A percentile compares a stretch with the other conserved stretches of the same genome.
These are phyloP conservation scores for Pelagia noctiluca DNA, from an alignment of 30 jellyfish, hydroid and myxozoan genomes.

Conservation along the genomic window DNA sequence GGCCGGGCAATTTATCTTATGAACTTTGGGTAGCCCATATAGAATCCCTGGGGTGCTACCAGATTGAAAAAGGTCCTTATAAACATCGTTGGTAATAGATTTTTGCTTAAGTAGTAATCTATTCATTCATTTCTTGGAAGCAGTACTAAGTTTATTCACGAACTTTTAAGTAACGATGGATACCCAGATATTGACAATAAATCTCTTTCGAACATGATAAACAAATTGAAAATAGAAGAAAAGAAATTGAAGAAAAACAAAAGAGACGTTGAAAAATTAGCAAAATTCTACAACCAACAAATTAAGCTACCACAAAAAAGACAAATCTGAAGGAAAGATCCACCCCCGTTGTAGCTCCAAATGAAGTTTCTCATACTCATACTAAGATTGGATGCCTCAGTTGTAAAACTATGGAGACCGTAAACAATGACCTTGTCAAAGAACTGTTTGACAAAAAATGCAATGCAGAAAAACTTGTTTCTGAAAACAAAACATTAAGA, in stretches of 20 bases:
- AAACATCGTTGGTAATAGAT: too few relatives aligned
- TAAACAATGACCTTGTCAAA: background rate
- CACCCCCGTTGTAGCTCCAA: slow-evolving; percentile 13
- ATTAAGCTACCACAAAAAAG: background rate
- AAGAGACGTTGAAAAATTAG: background rate
- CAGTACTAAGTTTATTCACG: background rate
- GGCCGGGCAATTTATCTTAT: too few relatives aligned
- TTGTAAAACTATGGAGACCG: background rate
- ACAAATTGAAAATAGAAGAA: background rate
- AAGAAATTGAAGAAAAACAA: background rate
- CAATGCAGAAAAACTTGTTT: background rate
- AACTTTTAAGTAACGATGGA: background rate
- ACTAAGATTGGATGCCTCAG: background rate
- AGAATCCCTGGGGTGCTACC: too few relatives aligned
- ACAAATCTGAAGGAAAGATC: too few relatives aligned
- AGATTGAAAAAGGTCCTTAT: too few relatives aligned
- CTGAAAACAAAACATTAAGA: background rate
- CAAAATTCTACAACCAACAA: background rate
- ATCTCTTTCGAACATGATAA: background rate
- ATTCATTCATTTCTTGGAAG: too few relatives aligned
- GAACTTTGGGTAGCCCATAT: too few relatives aligned
- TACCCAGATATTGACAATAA: background rate
- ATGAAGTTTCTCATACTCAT: background rate
- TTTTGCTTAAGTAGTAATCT: too few relatives aligned
- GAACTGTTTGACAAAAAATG: background rate